phyloP scores from a whole-genome alignment of 2,888 invertebrate genomes.

The Elmis aenea region DNA sequence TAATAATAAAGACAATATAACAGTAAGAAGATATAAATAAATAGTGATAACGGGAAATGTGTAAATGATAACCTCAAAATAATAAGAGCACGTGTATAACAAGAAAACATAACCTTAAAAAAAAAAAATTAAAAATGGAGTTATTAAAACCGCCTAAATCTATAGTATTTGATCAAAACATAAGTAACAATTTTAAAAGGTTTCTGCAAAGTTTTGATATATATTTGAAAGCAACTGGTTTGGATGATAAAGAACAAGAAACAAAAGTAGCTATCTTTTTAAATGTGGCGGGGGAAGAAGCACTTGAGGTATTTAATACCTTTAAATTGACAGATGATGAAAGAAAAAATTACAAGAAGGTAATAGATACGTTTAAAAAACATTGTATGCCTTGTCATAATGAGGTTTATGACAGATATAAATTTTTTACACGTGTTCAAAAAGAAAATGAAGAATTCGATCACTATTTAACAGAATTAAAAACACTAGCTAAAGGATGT shows the following conservation, averaged over 20 bases:
- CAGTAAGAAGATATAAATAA: no score
- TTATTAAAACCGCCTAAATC: no score
- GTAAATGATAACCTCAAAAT: no score
- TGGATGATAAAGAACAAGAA: conserved; percentile 8
- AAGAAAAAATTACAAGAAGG: conserved; percentile 4
- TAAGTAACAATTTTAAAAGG: conserved; percentile 1
- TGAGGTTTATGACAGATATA: conserved; percentile 14
- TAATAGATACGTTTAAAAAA: conserved; percentile 12
- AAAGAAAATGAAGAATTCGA: conserved; percentile 15
- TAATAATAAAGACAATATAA: no score
- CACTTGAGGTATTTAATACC: conserved; percentile 19
- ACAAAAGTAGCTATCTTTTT: conserved; percentile 8
- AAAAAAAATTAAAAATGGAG: no score
- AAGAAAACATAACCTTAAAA: no score
- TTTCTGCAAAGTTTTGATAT: conserved; percentile 4
- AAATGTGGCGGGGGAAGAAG: conserved; percentile 18
- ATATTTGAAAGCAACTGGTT: conserved; percentile 9
- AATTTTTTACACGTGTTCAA: no score
- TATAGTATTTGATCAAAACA: conserved; percentile 3
- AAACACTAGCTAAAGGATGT: conserved; percentile 1
- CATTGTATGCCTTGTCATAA: conserved; percentile 13
- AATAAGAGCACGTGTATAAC: no score
- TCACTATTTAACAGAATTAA: conserved; percentile 7
- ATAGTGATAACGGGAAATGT: no score
- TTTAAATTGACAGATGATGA: conserved; percentile 11